phyloP scores from a whole-genome alignment of 2,888 invertebrate genomes.

The Sepiola atlantica region DNA sequence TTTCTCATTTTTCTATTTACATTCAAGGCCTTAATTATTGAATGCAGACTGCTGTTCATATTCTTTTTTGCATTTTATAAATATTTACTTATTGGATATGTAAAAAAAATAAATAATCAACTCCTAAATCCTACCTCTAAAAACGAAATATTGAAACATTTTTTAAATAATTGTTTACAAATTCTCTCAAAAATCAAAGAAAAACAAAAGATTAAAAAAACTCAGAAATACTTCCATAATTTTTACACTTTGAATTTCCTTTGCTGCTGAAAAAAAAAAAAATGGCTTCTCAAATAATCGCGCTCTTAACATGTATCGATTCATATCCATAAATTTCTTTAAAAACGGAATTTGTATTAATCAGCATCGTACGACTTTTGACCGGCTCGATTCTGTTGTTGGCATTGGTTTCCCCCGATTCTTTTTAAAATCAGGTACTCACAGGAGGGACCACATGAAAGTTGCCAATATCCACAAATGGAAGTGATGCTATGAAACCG shows the following conservation, averaged over 20 bases:
- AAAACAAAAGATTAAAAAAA: no score
- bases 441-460: no score
- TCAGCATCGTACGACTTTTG: no score
- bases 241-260: neutral
- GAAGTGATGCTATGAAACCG: no score
- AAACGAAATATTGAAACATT: neutral
- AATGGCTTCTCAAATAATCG: neutral
- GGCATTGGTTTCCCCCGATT: no score
- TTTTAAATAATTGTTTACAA: neutral
- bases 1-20: neutral
- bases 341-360: no score
- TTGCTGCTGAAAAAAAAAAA: neutral
- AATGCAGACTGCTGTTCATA: neutral
- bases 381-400: no score
- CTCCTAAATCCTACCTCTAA: neutral
- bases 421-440: no score
- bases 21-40: neutral
- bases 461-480: no score
- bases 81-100: neutral
- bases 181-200: neutral
- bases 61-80: neutral
- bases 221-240: neutral
- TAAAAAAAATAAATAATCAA: neutral
- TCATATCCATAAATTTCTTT: neutral
- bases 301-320: neutral